Conservation (phyloP, 2,113 vertebrate genomes). For the Formicarius rufipectus region DNA sequence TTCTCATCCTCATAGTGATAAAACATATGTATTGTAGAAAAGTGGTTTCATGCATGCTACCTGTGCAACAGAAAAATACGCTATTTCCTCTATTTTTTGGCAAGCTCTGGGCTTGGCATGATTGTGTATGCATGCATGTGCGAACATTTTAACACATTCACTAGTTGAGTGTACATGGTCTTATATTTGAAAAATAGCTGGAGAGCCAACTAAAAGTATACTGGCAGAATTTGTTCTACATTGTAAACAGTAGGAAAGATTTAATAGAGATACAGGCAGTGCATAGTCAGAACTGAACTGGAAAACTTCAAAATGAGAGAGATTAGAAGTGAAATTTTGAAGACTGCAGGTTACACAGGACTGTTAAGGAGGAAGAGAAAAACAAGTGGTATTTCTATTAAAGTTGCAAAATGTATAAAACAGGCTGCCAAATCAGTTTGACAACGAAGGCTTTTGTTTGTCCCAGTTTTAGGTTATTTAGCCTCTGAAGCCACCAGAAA, state of each 20-base stretch:
- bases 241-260: slow-evolving; percentile 44
- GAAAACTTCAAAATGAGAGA: slow-evolving; percentile 24
- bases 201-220: slow-evolving; percentile 7
- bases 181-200: slow-evolving; percentile 26
- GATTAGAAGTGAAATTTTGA: slow-evolving; percentile 52
- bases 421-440: slow-evolving; percentile 33
- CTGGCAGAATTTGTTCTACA: not conserved
- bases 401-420: slow-evolving; percentile 41
- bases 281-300: not conserved
- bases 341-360: not conserved
- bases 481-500: slow-evolving; percentile 25
- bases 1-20: not conserved
- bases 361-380: slow-evolving; percentile 17
- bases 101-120: not conserved
- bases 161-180: not conserved
- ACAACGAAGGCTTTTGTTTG: slow-evolving; percentile 45
- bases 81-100: not conserved
- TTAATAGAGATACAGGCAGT: slow-evolving; percentile 32
- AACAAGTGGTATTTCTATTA: slow-evolving; percentile 41
- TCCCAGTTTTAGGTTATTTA: slow-evolving; percentile 46
- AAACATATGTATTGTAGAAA: not conserved
- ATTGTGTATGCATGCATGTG: not conserved
- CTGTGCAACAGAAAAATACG: not conserved
- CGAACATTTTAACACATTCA: not conserved
- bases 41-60: not conserved